Percentiles rank a stretch among this genome's conserved stretches.
Evolutionary conservation across 2,797 vertebrate species (phyloP).

Genomic region (Gila robusta): DNA sequence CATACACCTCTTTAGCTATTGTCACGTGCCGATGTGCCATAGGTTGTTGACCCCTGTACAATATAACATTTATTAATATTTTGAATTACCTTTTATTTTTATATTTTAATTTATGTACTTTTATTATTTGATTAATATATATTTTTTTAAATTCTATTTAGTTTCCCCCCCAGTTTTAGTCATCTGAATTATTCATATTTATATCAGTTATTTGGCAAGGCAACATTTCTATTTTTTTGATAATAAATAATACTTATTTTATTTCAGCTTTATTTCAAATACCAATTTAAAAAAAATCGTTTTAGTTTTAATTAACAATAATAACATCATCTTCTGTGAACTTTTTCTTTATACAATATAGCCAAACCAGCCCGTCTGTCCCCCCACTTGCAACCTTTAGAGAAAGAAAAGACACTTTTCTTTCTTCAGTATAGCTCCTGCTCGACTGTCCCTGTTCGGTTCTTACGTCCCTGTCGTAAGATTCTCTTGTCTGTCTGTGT

Average conservation of each 20-base stretch:
- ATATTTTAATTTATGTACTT: background rate
- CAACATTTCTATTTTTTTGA: background rate
- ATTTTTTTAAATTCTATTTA: background rate
- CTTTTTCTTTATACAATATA: background rate
- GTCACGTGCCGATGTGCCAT: too few species aligned
- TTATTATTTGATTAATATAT: background rate
- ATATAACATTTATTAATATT: too few species aligned
- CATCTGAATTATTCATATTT: background rate
- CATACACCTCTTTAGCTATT: background rate
- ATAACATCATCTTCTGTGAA: background rate
- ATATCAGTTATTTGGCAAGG: background rate
- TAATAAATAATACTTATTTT: background rate
- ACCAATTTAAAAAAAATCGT: background rate
- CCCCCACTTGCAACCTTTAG: background rate
- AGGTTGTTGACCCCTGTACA: background rate
- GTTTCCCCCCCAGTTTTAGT: background rate
- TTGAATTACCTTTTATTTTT: too few species aligned
- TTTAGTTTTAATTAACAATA: background rate
- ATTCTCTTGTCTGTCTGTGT: constrained; percentile 7
- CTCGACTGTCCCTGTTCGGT: constrained; percentile 2
- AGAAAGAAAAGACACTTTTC: background rate
- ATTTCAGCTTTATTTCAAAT: background rate
- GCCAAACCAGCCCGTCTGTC: background rate
- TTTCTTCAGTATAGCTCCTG: background rate
- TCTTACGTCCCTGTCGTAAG: background rate